These are phyloP conservation scores for Chamaea fasciata DNA, from an alignment of 2,113 vertebrate genomes.

Conservation along the genomic window DNA sequence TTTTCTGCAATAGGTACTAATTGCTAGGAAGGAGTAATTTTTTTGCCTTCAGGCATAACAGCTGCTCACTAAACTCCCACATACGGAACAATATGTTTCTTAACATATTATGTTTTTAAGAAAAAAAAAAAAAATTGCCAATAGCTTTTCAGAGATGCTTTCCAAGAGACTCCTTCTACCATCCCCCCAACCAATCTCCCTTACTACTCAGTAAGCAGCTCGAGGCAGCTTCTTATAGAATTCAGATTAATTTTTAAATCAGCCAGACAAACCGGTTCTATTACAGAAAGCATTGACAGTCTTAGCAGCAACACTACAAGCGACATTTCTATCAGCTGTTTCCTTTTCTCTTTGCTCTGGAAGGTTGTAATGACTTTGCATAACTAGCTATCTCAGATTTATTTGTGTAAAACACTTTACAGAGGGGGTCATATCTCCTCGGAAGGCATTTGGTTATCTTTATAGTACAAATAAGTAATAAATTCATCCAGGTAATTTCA, in stretches of 20 bases:
- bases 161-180: neutral
- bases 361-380: neutral
- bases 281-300: neutral
- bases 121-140: neutral
- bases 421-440: neutral
- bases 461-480: neutral
- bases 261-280: constrained; percentile 9
- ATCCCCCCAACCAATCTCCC: neutral
- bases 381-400: neutral
- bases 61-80: neutral
- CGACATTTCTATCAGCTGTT: neutral
- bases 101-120: neutral
- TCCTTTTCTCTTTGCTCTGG: neutral
- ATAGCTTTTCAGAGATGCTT: neutral
- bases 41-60: neutral
- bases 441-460: neutral
- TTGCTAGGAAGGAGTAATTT: neutral
- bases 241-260: constrained; percentile 33
- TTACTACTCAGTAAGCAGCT: neutral
- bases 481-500: neutral
- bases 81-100: neutral
- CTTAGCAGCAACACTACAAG: neutral
- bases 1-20: neutral
- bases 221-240: neutral
- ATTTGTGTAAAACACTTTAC: neutral